Conservation (phyloP, 2,113 vertebrate genomes). For the Syngnathus floridae region DNA sequence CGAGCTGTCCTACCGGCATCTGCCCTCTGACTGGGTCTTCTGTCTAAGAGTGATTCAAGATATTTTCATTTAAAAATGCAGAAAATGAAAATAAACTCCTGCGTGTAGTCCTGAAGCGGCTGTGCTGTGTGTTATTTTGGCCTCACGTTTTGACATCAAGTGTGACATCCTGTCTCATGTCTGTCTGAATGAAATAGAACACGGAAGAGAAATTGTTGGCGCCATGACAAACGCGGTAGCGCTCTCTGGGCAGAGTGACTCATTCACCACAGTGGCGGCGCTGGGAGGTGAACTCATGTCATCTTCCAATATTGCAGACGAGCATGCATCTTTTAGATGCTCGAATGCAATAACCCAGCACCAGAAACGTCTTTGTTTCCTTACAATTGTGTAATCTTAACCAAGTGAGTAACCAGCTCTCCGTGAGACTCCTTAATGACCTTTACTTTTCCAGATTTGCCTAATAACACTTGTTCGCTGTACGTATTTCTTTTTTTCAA, state of each 20-base stretch:
- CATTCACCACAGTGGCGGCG: constrained; percentile 1
- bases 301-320: not conserved
- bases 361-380: no score
- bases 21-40: constrained; percentile 68
- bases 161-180: constrained; percentile 28
- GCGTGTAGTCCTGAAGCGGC: not conserved
- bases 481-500: no score
- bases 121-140: constrained; percentile 9
- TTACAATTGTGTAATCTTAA: no score
- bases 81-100: not conserved
- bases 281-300: not conserved
- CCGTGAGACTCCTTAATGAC: no score
- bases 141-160: constrained; percentile 22
- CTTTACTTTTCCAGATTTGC: no score
- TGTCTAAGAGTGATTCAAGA: constrained; percentile 66
- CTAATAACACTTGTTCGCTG: no score
- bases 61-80: constrained; percentile 59
- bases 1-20: constrained; percentile 57
- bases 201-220: constrained; percentile 19
- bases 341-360: not conserved
- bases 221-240: constrained; percentile 19
- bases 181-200: constrained; percentile 14
- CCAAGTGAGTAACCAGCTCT: no score
- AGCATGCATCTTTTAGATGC: not conserved
- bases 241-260: constrained; percentile 26